Base-by-base conservation (phyloP, 2,888 invertebrate species). In the Strigamia transsilvanica region DNA sequence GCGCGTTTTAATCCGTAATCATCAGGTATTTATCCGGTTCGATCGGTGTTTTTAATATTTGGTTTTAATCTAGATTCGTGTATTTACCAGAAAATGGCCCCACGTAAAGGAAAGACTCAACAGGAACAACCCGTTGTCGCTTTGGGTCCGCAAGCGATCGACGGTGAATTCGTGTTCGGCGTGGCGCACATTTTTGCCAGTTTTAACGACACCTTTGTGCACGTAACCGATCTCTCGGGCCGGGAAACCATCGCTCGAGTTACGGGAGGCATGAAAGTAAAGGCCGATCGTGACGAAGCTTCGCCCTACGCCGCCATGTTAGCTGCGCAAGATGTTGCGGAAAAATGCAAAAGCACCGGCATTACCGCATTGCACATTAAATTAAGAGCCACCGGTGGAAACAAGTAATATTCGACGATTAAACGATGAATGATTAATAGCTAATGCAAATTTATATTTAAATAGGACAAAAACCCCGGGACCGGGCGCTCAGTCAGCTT, bases 261-360 rank as follows among this genome's bases (percentile, higher is more conserved):
- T 82, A 99, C 99, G 86, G 96, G 97, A 86, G 97, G 97, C 84
- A 99, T 99, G 99, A 99, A 99, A 91, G 99, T 99, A 79, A 99
- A 99, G 90, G 99, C 99, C 86, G 99, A 99, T 91, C 94, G 99
- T 91, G 99, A 99, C 90, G 99, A 99, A 90, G 97, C 99, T 85
- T 99, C 99, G 79, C 99, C 99, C 79, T 99, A 99, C 88, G 99
- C 99, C 87, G 99, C 99, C 93, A 99, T 99, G 99, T 97, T 99
- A 90, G 99, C 99, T 86, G 99, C 99, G 85, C 99, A 99, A 92
- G 99, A 99, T 91, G 99, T 99, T 83, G 98, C 99, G 86, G 99
- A 99, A 88, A 97, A 97, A 87, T 99, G 99, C 91, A 99, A 98
- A 90, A 91, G 93, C 56, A 91, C 99, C 82, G 99, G 99, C 82